Conservation (phyloP, 2,113 vertebrate species). For the Campylomormyrus numenius region DNA sequence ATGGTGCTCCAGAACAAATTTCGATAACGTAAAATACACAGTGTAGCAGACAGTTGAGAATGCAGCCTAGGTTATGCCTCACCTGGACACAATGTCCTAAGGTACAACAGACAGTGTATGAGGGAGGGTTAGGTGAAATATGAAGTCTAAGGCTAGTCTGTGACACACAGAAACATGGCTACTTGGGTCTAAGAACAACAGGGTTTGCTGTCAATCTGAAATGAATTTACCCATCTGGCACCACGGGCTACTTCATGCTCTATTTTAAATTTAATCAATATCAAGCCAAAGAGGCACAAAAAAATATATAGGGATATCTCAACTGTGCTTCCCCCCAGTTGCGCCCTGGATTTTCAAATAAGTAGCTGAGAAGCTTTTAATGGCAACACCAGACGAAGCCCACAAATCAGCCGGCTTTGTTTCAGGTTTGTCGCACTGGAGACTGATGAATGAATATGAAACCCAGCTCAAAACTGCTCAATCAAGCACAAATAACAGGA, state of each 20-base stretch:
- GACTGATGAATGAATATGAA: background rate
- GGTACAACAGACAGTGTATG: slow-evolving; percentile 27
- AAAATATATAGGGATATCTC: slow-evolving; percentile 25
- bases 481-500: background rate
- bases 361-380: slow-evolving; percentile 20
- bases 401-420: background rate
- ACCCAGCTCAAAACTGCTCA: background rate
- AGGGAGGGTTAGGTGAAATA: slow-evolving; percentile 12
- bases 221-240: slow-evolving; percentile 39
- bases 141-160: slow-evolving; percentile 39
- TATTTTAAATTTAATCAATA: slow-evolving; percentile 45
- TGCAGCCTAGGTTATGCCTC: background rate
- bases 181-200: slow-evolving; percentile 34
- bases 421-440: background rate
- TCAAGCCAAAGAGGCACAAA: slow-evolving; percentile 33
- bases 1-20: background rate
- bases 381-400: background rate
- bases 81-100: background rate
- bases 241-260: slow-evolving; percentile 33
- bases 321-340: slow-evolving; percentile 17
- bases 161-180: slow-evolving; percentile 34
- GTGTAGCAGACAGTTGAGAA: background rate
- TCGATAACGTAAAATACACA: background rate
- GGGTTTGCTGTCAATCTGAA: slow-evolving; percentile 25
- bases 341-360: slow-evolving; percentile 25